Percentiles rank a stretch among this genome's conserved stretches.
Evolutionary conservation across 2,888 invertebrate species (phyloP).

Genomic region (Altica lythri): DNA sequence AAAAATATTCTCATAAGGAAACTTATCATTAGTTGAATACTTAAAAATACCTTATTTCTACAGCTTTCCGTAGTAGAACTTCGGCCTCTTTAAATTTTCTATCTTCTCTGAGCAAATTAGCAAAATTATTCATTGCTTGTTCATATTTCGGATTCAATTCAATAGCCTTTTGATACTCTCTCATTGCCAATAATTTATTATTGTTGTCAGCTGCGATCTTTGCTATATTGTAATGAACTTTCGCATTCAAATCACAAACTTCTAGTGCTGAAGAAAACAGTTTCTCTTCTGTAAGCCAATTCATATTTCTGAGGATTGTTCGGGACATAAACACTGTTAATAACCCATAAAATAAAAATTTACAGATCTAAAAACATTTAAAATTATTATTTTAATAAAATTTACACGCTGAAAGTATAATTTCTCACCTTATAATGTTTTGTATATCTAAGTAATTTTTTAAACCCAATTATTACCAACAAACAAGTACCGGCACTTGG

Average conservation of each 20-base stretch:
- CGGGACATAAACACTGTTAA: slow-evolving; percentile 51
- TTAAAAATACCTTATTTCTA: slow-evolving; percentile 68
- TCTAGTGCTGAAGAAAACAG: slow-evolving; percentile 80
- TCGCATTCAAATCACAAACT: slow-evolving; percentile 94
- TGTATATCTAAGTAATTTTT: slow-evolving; percentile 51
- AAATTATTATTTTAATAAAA: too few species aligned
- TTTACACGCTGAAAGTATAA: background rate
- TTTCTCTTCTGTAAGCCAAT: slow-evolving; percentile 81
- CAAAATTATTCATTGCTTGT: slow-evolving; percentile 93
- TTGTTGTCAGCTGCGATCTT: slow-evolving; percentile 82
- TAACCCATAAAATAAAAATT: slow-evolving; percentile 45
- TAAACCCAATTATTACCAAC: slow-evolving; percentile 68
- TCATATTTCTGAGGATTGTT: slow-evolving; percentile 68
- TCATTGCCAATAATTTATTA: slow-evolving; percentile 69
- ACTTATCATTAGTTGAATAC: background rate
- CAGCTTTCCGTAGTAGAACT: slow-evolving; percentile 70
- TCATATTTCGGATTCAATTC: slow-evolving; percentile 78
- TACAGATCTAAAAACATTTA: slow-evolving; percentile 48
- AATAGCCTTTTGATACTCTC: slow-evolving; percentile 69
- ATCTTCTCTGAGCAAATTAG: slow-evolving; percentile 79
- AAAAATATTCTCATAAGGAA: background rate
- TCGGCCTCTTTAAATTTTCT: slow-evolving; percentile 74
- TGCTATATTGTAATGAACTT: slow-evolving; percentile 91
- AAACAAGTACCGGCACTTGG: slow-evolving; percentile 82
- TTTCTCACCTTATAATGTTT: slow-evolving; percentile 43